phyloP scores from a whole-genome alignment of 2,888 invertebrate genomes.

The Tyria jacobaeae region DNA sequence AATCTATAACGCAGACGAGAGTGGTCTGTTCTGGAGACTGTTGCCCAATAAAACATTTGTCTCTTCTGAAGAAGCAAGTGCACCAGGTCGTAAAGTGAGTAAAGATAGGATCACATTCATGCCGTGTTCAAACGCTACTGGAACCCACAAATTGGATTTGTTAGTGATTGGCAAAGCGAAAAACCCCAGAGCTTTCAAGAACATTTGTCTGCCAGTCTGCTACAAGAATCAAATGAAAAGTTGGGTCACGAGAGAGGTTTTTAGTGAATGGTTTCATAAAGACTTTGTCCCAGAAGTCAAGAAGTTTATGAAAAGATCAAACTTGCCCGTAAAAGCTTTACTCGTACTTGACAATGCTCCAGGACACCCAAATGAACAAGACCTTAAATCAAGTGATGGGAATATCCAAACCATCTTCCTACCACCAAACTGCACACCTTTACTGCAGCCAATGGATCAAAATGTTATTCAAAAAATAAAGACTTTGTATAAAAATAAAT shows the following conservation, averaged over 20 bases:
- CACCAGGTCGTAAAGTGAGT: too few relatives aligned
- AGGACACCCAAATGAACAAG: constrained; percentile 52
- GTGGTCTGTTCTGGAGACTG: too few relatives aligned
- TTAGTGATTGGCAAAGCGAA: constrained; percentile 49
- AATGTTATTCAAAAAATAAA: constrained; percentile 50
- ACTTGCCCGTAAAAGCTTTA: too few relatives aligned
- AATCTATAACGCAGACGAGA: too few relatives aligned
- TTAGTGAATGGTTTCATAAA: constrained; percentile 49
- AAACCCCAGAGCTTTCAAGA: constrained; percentile 43
- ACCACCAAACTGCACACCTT: constrained; percentile 49
- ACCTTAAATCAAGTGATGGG: constrained; percentile 54
- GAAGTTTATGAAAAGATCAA: constrained; percentile 48
- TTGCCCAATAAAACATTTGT: too few relatives aligned
- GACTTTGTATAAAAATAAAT: constrained; percentile 43
- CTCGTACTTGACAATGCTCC: too few relatives aligned
- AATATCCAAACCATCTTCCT: constrained; percentile 50
- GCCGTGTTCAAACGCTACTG: too few relatives aligned
- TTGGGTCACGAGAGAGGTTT: constrained; percentile 50
- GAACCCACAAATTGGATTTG: constrained; percentile 32
- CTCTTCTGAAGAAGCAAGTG: too few relatives aligned
- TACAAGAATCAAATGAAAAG: constrained; percentile 41
- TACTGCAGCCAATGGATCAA: constrained; percentile 53
- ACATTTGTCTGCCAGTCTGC: constrained; percentile 37
- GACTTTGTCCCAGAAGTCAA: constrained; percentile 28
- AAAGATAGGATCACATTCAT: too few relatives aligned